Evolutionary conservation across 2,888 invertebrate genomes (phyloP), one percentile per base, ranked within the genome.

Genomic region (Rutpela maculata): DNA sequence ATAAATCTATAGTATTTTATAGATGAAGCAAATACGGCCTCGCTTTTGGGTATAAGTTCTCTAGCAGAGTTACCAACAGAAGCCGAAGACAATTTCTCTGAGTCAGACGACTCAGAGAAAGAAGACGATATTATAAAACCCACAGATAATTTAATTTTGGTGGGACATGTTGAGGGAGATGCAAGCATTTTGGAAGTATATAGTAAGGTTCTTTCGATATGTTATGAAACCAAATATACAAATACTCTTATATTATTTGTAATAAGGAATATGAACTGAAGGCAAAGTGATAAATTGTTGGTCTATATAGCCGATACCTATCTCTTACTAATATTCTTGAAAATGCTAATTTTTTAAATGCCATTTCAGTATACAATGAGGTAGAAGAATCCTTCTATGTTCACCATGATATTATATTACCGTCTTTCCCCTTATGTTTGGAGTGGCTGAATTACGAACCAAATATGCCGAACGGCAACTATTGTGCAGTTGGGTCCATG

Each of bases 391-490:
- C 97, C 0, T 93, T 98, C 79, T 99, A 98, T 87, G 95, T 97
- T 2, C 98, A 99, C 88, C 99, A 99, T 88, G 98, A 99, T 89
- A 93, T 98, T 77, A 90, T 98, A 22, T 90, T 99, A 77, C 95
- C 97, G 0, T 94, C 96, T 82, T 96, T 97, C 88, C 98, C 99
- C 0, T 91, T 99, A 12, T 97, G 97, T 85, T 92, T 99, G 69
- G 98, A 99, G 89, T 98, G 98, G 96, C 91, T 99, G 75, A 95
- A 95, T 89, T 97, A 95, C 88, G 97, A 98, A 89, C 95, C 97
- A 0, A 90, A 93, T 89, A 94, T 95, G 80, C 92, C 94, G 55
- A 91, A 93, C 77, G 95, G 94, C 18, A 99, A 98, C 89, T 93
- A 97, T 84, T 95, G 98, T 84, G 99, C 98, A 0, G 93, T 99